Conservation (phyloP, 2,888 invertebrate species). For the Biston stratarius region DNA sequence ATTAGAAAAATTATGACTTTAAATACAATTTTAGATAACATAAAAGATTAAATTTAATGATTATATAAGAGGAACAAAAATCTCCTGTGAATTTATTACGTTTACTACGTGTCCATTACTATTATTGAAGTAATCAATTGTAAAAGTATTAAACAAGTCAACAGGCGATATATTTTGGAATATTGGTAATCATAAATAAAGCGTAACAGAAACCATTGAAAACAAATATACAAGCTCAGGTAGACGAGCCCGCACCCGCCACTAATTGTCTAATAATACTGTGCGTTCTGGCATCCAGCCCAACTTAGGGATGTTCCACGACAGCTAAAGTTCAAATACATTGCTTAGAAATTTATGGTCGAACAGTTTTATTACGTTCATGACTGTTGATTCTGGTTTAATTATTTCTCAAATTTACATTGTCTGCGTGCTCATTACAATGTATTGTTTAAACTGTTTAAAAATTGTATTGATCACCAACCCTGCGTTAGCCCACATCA, state of each 20-base stretch:
- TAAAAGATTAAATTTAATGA: too few species aligned
- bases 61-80: too few species aligned
- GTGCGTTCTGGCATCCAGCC: slow-evolving; percentile 72
- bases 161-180: slow-evolving; percentile 30
- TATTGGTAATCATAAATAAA: slow-evolving; percentile 51
- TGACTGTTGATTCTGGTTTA: slow-evolving; percentile 33
- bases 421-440: slow-evolving; percentile 27
- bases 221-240: slow-evolving; percentile 57
- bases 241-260: slow-evolving; percentile 65
- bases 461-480: slow-evolving; percentile 34
- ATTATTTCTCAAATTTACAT: slow-evolving; percentile 35
- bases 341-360: slow-evolving; percentile 38
- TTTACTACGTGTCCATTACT: too few species aligned
- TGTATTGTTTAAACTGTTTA: slow-evolving; percentile 39
- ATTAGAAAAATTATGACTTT: background rate
- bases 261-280: slow-evolving; percentile 81
- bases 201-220: slow-evolving; percentile 37
- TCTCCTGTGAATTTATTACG: too few species aligned
- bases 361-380: slow-evolving; percentile 22
- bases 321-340: slow-evolving; percentile 53
- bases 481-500: slow-evolving; percentile 50
- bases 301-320: slow-evolving; percentile 64
- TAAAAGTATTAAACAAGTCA: background rate
- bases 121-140: too few species aligned
- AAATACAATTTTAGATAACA: too few species aligned